A percentile compares a stretch with the other conserved stretches of the same genome.
Evolutionary conservation across 2,113 vertebrate genomes (phyloP).

Genomic region (Pomatorhinus ruficollis): DNA sequence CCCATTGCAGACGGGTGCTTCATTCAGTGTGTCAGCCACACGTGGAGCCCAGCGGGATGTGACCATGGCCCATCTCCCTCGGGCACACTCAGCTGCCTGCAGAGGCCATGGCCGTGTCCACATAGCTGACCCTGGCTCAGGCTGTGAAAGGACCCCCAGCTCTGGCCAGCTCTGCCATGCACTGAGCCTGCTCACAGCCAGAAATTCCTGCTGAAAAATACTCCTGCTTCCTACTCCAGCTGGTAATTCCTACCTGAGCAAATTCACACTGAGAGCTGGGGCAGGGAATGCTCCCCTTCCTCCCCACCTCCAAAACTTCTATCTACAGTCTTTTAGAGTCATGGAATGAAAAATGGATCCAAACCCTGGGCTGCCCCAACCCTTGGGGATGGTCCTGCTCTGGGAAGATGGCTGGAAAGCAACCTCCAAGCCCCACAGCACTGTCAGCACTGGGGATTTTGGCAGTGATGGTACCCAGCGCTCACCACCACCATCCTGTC

Average conservation of each 20-base stretch:
- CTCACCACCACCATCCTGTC: accelerated
- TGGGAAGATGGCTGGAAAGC: background rate
- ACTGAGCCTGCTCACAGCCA: background rate
- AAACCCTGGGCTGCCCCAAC: background rate
- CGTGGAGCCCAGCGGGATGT: background rate
- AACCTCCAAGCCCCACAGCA: accelerated
- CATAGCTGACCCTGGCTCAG: background rate
- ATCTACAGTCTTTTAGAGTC: background rate
- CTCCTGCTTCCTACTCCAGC: background rate
- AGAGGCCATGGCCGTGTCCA: accelerated
- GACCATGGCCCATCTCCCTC: background rate
- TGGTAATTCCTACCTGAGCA: background rate
- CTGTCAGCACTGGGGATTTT: accelerated
- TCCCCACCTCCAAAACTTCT: background rate
- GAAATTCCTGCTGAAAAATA: accelerated
- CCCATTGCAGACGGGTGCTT: background rate
- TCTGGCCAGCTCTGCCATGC: accelerated
- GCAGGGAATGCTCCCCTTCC: background rate
- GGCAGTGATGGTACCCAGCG: background rate
- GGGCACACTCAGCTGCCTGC: background rate
- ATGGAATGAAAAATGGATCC: background rate
- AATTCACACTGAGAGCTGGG: background rate
- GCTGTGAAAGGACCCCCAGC: background rate
- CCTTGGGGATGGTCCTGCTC: background rate
- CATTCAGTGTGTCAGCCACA: background rate